Conservation (phyloP, 2,797 vertebrate genomes). For the Diplodus puntazzo region DNA sequence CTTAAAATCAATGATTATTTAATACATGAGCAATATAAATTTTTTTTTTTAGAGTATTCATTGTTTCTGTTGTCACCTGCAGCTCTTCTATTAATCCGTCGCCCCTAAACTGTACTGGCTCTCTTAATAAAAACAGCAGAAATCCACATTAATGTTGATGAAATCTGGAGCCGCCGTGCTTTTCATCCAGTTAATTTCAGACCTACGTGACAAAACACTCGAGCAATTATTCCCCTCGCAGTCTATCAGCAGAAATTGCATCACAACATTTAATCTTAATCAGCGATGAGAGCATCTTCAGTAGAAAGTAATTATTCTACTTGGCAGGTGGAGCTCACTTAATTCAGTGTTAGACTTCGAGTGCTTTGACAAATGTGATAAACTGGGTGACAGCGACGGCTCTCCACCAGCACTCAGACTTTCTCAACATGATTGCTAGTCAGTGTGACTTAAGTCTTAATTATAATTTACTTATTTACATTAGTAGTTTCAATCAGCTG, state of each 20-base stretch:
- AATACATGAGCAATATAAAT: background rate
- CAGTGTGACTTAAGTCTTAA: background rate
- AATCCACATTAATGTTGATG: background rate
- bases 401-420: background rate
- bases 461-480: background rate
- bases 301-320: background rate
- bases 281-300: constrained; percentile 11
- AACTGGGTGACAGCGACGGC: background rate
- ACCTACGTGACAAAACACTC: background rate
- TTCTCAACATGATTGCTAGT: background rate
- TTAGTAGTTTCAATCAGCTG: background rate
- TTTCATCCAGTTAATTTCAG: background rate
- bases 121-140: background rate
- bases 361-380: background rate
- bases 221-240: background rate
- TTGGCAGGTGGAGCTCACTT: constrained; percentile 1
- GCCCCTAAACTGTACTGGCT: background rate
- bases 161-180: background rate
- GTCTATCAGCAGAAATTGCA: background rate
- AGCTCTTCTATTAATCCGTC: background rate
- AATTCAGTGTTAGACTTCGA: background rate
- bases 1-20: constrained; percentile 49
- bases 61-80: background rate
- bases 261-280: constrained; percentile 12
- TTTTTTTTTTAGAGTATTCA: background rate